Conservation (phyloP, 1,140 invertebrate species). For the Sinella curviseta region DNA sequence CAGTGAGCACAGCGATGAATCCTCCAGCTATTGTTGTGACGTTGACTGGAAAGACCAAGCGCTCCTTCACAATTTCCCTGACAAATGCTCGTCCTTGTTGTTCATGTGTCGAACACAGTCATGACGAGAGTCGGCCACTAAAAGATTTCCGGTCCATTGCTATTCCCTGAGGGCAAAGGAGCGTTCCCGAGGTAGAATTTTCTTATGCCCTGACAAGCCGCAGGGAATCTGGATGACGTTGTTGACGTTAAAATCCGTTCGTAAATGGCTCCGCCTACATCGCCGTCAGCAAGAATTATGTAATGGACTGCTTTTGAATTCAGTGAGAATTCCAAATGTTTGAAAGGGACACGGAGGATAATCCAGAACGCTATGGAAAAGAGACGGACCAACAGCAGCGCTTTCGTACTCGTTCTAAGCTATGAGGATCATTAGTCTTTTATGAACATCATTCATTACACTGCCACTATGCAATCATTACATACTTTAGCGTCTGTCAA, state of each 20-base stretch:
- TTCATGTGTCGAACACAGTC: constrained; percentile 67
- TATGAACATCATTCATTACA: no score
- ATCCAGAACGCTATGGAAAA: no score
- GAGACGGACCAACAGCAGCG: no score
- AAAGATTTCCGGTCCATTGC: constrained; percentile 81
- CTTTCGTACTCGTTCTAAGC: not conserved
- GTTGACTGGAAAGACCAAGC: not conserved
- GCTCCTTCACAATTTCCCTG: no score
- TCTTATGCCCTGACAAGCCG: not conserved
- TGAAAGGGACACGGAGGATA: no score
- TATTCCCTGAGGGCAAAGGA: constrained; percentile 85
- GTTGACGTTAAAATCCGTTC: constrained; percentile 94
- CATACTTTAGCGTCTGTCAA: no score
- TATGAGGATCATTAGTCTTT: no score
- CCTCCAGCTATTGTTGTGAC: not conserved
- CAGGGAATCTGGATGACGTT: constrained; percentile 74
- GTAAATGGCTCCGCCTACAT: constrained; percentile 59
- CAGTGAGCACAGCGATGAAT: not conserved
- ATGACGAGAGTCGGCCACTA: constrained; percentile 88
- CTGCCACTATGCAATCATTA: no score
- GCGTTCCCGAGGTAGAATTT: constrained; percentile 49
- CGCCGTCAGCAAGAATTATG: not conserved
- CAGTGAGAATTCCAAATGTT: not conserved
- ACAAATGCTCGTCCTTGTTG: not conserved
- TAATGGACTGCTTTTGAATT: not conserved